Evolutionary conservation across 2,797 vertebrate genomes (phyloP), one percentile per base, ranked within the genome.

Genomic region (Arremon brunneinucha): DNA sequence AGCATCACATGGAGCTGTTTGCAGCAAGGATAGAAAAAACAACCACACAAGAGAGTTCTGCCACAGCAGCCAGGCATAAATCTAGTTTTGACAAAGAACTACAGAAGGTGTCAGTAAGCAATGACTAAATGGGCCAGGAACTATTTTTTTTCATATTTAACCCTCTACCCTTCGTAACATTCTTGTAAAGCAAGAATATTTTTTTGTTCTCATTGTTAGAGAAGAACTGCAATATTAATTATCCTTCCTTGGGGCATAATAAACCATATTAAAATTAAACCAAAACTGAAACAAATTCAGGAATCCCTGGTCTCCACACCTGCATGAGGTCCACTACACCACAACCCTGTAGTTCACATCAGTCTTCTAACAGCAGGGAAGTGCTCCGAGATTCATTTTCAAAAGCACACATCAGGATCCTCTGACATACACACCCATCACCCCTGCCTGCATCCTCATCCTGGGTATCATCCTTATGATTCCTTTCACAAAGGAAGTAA

Each of bases 281-380:
- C 3, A 52, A 50, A 63, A 8, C 15, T 28, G 53, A 81, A 86
- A 43, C 11, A 68, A 71, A 75, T 32, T 53, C 71, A 83, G 71
- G 43, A 90, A 68, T 64, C 26, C 11, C 44, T 57, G 16, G 22
- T 60, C 7, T 74, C 71, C 63, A 57, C 28, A 80, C 5, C 22
- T 4, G 1, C 5, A 35, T 1, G 2, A 2, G 3, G 34, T 41
- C 28, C 20, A 10, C 35, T 43, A 43, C 2, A 47, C 27, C 37
- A 80, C 34, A 87, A 64, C 32, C 35, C 18, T 20, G 4, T 5
- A 35, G 53, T 15, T 69, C 65, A 20, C 21, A 70, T 55, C 53
- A 78, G 13, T 41, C 30, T 67, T 72, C 19, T 3, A 47, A 30
- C 10, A 74, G 49, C 2, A 80, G 9, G 24, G 41, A 74, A 67